Conservation (phyloP, 1,140 invertebrate species). For the Lepidurus apus region DNA sequence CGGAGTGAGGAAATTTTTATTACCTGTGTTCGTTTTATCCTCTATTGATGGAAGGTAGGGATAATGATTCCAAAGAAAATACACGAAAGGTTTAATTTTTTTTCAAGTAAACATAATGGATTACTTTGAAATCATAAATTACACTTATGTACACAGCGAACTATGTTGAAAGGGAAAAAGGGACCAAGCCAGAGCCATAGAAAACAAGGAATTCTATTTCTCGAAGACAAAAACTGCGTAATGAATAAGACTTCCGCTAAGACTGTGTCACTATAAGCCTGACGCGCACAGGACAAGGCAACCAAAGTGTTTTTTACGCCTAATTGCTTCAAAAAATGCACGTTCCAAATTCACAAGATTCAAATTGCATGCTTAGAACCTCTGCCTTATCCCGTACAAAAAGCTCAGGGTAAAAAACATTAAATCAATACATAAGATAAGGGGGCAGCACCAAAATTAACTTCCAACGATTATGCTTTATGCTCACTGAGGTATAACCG, state of each 20-base stretch:
- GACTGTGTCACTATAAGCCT: neutral
- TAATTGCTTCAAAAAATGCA: neutral
- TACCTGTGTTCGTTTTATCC: neutral
- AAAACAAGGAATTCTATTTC: neutral
- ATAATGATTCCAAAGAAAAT: neutral
- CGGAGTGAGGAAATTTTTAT: neutral
- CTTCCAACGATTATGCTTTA: conserved; percentile 9
- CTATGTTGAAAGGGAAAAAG: neutral
- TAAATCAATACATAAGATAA: conserved; percentile 16
- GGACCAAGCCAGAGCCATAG: conserved; percentile 9
- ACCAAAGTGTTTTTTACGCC: neutral
- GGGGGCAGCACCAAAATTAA: conserved; percentile 11
- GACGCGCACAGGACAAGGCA: neutral
- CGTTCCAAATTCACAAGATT: neutral
- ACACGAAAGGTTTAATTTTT: neutral
- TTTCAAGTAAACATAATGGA: neutral
- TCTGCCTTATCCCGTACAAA: neutral
- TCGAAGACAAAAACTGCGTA: neutral
- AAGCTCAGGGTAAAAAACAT: conserved; percentile 13
- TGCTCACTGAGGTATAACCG: conserved; percentile 7
- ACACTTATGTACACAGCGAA: neutral
- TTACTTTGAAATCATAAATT: conserved; percentile 16
- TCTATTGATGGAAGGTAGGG: neutral
- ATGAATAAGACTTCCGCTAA: neutral
- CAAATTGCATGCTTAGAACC: neutral